Conservation (phyloP, 2,113 vertebrate species). For the Murina feae region DNA sequence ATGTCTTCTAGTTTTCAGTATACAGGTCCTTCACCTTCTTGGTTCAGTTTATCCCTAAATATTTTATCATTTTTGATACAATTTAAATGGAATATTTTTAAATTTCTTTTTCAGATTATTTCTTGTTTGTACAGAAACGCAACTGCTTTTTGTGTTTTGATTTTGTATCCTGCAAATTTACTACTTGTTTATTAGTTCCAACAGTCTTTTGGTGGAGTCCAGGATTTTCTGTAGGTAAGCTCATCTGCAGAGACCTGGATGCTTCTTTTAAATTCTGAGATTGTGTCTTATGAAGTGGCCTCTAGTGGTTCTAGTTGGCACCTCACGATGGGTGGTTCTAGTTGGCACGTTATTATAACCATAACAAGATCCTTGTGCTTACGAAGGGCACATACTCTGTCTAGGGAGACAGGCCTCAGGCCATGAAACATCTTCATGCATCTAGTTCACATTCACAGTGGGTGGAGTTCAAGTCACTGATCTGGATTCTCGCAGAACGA, state of each 20-base stretch:
- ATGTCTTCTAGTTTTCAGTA: background rate
- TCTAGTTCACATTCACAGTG: background rate
- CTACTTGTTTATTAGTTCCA: background rate
- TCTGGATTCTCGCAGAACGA: background rate
- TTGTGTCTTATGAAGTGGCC: background rate
- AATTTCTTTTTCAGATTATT: background rate
- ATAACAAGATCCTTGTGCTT: background rate
- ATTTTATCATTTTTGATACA: background rate
- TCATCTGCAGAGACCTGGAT: background rate
- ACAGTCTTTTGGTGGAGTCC: background rate
- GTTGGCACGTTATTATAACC: background rate
- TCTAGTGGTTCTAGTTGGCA: background rate
- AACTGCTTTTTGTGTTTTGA: background rate
- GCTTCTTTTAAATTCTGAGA: conserved; percentile 7
- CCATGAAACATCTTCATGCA: background rate
- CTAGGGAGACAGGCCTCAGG: background rate
- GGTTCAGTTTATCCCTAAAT: background rate
- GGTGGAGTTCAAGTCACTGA: background rate
- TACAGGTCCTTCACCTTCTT: background rate
- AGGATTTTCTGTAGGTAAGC: background rate
- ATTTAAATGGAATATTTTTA: background rate
- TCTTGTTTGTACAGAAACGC: background rate
- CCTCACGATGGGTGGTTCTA: background rate
- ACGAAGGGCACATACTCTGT: background rate
- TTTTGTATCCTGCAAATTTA: background rate